Evolutionary conservation across 1,140 invertebrate species (phyloP), one percentile per base, ranked within the genome.

Genomic region (Drosophila jambulina): DNA sequence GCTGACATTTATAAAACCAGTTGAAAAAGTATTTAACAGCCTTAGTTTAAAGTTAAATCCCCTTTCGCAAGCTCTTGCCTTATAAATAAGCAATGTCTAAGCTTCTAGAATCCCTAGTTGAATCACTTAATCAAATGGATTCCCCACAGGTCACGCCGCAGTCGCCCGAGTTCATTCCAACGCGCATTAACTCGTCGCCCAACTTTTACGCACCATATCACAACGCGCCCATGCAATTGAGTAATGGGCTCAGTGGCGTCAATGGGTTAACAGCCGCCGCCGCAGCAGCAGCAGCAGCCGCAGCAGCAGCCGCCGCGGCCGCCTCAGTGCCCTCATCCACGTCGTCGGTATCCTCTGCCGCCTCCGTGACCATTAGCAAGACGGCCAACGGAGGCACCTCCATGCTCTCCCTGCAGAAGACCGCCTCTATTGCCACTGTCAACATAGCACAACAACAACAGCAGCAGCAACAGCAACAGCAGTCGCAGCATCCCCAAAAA

Each of bases 131-230:
- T 56, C 42, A 1, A 46, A 19, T 59, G 13, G 15, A 12, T 48
- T 17, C 10, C 23, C 61, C n/a, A 19, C 42, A 93, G 92, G 93
- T 94, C 71, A 93, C 93, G 42, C 91, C 92, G 46, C 92, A 93
- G 76, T 93, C 93, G 63, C 93, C 93, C 64, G 93, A 94, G 91
- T 94, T 94, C 91, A 93, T 93, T 91, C 93, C 93, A 91, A 80
- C 91, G 63, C 88, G 91, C 78, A 82, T 93, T 70, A 91, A 91
- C 69, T 92, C 92, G 76, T 91, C 92, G 34, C 79, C 91, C 27
- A 93, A 91, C 68, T 93, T 91, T 62, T 93, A 92, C 58, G 69
- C 91, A 81, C 88, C 92, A 78, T 93, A 93, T 91, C 91, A 92
- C 46, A 79, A 75, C 57, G 57, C 61, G 54, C 69, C 78, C 43